Evolutionary conservation across 1,140 invertebrate genomes (phyloP).

Genomic region (Drosophila novamexicana): DNA sequence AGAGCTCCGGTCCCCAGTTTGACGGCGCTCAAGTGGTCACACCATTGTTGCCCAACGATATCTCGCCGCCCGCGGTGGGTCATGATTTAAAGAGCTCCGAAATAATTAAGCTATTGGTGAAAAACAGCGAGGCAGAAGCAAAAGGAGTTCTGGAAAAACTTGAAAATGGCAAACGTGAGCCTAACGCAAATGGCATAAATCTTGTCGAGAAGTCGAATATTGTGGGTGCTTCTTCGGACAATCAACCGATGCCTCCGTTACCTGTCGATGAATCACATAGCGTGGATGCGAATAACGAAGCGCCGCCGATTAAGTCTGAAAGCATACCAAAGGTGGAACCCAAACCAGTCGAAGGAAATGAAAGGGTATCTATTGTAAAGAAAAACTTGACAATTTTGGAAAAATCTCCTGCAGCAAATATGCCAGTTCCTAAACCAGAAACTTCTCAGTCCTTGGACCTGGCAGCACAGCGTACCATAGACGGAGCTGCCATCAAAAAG

Average conservation of each 20-base stretch:
- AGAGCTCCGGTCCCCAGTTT: constrained; percentile 81
- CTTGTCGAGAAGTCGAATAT: constrained; percentile 32
- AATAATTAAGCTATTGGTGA: constrained; percentile 57
- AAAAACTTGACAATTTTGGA: constrained; percentile 25
- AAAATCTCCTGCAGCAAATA: not conserved
- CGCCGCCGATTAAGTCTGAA: constrained; percentile 11
- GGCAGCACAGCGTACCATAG: constrained; percentile 52
- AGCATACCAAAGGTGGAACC: not conserved
- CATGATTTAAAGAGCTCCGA: constrained; percentile 47
- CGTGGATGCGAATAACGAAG: constrained; percentile 25
- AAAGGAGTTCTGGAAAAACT: constrained; percentile 44
- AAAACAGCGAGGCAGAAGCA: constrained; percentile 11
- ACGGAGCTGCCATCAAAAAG: constrained; percentile 85
- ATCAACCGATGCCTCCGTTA: constrained; percentile 65
- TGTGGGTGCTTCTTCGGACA: constrained; percentile 39
- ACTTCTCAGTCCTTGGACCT: not conserved
- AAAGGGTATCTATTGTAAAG: constrained; percentile 11
- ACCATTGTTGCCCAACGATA: constrained; percentile 62
- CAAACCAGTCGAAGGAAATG: constrained; percentile 9
- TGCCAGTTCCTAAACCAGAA: constrained; percentile 1
- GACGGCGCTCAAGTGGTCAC: constrained; percentile 59
- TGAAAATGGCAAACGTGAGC: constrained; percentile 27
- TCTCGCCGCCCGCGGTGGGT: constrained; percentile 55
- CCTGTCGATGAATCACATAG: constrained; percentile 70
- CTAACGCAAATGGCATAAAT: constrained; percentile 15